A percentile compares a stretch with the other conserved stretches of the same genome.
Conservation (phyloP, 2,888 invertebrate species). For the Pteria penguin region DNA sequence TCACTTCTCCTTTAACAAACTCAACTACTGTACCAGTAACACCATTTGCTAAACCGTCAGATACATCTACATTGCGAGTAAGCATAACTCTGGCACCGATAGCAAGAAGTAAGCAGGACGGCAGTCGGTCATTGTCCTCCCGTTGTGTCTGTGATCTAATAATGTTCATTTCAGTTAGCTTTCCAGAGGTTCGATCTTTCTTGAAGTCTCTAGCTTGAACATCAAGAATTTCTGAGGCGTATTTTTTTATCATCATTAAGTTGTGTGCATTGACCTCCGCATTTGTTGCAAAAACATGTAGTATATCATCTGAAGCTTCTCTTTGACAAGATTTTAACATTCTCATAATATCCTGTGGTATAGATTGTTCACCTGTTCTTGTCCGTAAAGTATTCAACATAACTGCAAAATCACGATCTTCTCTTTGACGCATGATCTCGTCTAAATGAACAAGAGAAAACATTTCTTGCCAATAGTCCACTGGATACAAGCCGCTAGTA, state of each 20-base stretch:
- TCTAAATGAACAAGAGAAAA: background rate
- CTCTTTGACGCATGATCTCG: background rate
- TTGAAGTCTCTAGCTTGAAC: constrained; percentile 7
- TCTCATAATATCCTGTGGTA: too few species aligned
- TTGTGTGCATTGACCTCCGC: background rate
- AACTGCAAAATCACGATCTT: too few species aligned
- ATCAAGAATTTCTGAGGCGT: background rate
- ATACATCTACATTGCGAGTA: constrained; percentile 6
- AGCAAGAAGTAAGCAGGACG: background rate
- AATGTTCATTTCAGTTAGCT: background rate
- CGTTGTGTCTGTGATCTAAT: background rate
- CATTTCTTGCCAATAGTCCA: background rate
- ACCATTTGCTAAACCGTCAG: too few species aligned
- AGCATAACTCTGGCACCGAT: constrained; percentile 15
- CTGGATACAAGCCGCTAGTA: background rate
- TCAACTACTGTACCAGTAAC: too few species aligned
- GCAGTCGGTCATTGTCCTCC: background rate
- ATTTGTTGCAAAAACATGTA: background rate
- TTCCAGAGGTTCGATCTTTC: constrained; percentile 6
- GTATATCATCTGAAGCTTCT: background rate
- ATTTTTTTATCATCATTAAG: background rate
- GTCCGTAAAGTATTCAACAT: background rate
- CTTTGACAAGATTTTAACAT: background rate
- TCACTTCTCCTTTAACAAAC: too few species aligned
- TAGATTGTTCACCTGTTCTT: background rate